Evolutionary conservation across 1,140 invertebrate genomes (phyloP).

Genomic region (Plodia interpunctella): DNA sequence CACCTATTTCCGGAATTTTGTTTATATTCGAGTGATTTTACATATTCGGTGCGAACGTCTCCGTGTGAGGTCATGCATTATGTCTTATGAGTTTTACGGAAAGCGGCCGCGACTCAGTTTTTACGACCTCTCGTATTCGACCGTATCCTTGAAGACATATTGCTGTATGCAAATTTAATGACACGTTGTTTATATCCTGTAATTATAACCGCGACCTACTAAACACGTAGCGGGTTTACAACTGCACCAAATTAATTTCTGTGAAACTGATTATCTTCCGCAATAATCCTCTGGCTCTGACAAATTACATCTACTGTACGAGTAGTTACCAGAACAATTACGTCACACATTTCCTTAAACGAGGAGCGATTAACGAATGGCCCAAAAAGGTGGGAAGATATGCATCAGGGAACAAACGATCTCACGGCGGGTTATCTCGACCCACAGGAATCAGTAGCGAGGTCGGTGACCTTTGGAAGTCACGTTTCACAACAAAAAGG

Average conservation of each 20-base stretch:
- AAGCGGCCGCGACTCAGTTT: conserved; percentile 44
- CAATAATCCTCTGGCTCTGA: conserved; percentile 3
- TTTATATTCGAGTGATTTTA: not conserved
- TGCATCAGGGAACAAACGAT: conserved; percentile 46
- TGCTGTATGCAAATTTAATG: conserved; percentile 62
- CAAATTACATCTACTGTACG: conserved; percentile 4
- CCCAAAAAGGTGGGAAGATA: conserved; percentile 44
- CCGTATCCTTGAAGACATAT: conserved; percentile 55
- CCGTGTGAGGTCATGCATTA: conserved; percentile 19
- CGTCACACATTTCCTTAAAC: conserved; percentile 26
- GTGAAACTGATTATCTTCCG: conserved; percentile 17
- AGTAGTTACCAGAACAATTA: conserved; percentile 10
- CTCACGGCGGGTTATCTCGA: conserved; percentile 44
- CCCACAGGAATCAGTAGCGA: conserved; percentile 51
- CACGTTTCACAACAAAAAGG: conserved; percentile 52
- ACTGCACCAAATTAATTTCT: conserved; percentile 44
- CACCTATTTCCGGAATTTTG: no score
- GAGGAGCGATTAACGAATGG: conserved; percentile 31
- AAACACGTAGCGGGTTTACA: conserved; percentile 22
- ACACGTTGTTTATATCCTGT: conserved; percentile 54
- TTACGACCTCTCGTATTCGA: conserved; percentile 43
- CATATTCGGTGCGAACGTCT: not conserved
- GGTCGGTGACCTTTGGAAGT: conserved; percentile 52
- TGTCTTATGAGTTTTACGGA: conserved; percentile 29
- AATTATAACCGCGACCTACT: conserved; percentile 33